Evolutionary conservation across 2,113 vertebrate species (phyloP).

Genomic region (Limnothrissa miodon): DNA sequence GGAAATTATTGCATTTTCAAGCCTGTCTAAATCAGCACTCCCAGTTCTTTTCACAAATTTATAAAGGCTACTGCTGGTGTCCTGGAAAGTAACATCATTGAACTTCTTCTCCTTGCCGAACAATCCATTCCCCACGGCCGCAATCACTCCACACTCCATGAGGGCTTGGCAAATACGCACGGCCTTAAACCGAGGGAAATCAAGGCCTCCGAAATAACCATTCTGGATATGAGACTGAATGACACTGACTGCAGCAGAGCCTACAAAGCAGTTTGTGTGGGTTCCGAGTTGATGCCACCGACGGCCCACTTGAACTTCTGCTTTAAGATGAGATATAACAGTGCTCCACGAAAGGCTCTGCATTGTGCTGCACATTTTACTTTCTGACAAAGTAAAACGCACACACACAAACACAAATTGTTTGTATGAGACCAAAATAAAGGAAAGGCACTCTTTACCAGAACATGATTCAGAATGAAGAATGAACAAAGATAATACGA

Average conservation of each 20-base stretch:
- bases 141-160: constrained; percentile 88
- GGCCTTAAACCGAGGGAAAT: constrained; percentile 79
- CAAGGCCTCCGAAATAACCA: constrained; percentile 75
- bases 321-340: constrained; percentile 36
- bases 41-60: constrained; percentile 72
- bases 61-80: constrained; percentile 87
- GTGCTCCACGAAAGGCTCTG: constrained; percentile 31
- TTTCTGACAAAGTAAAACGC: constrained; percentile 31
- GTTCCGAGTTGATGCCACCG: constrained; percentile 82
- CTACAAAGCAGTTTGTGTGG: constrained; percentile 86
- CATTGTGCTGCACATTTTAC: constrained; percentile 10
- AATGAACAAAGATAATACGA: no score
- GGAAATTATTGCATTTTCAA: constrained; percentile 66
- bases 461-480: no score
- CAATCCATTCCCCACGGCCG: constrained; percentile 78
- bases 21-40: constrained; percentile 53
- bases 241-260: constrained; percentile 88
- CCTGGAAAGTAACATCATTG: constrained; percentile 72
- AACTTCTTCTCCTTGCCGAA: constrained; percentile 80
- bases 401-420: no score
- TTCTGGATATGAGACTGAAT: constrained; percentile 75
- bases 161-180: constrained; percentile 86
- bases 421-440: no score
- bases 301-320: constrained; percentile 51
- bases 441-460: no score